Percentiles rank a stretch among this genome's conserved stretches.
phyloP scores from a whole-genome alignment of 2,113 vertebrate species.

The Meriones unguiculatus region DNA sequence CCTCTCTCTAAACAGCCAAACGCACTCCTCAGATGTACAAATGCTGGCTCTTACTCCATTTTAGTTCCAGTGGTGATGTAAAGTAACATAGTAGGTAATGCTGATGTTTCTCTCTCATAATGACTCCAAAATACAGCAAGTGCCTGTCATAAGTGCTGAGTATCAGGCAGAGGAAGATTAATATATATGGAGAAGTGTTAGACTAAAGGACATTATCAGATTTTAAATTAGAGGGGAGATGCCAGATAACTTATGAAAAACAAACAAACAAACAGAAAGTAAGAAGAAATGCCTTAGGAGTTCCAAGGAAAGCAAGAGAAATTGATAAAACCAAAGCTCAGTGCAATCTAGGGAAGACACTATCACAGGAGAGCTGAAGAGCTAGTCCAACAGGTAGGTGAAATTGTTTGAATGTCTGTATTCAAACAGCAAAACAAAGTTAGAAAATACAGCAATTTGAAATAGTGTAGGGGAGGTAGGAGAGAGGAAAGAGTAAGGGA shows the following conservation, averaged over 20 bases:
- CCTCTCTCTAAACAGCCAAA: neutral
- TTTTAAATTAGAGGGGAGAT: neutral
- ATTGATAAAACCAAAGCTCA: neutral
- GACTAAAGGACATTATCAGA: neutral
- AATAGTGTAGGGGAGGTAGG: neutral
- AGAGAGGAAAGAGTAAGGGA: fast-evolving
- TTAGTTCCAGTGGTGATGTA: neutral
- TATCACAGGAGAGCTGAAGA: neutral
- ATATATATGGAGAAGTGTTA: neutral
- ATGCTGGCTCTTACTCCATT: neutral
- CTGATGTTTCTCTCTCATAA: neutral
- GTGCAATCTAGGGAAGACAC: neutral
- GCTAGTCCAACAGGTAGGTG: neutral
- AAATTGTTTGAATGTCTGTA: neutral
- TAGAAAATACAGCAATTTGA: neutral
- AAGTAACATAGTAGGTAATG: neutral
- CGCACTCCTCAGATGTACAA: neutral
- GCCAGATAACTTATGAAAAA: neutral
- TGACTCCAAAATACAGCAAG: neutral
- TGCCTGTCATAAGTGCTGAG: neutral
- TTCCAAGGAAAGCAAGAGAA: neutral
- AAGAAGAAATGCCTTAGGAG: neutral
- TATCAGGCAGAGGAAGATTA: neutral
- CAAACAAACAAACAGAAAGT: neutral
- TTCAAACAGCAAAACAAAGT: neutral